Evolutionary conservation across 2,113 vertebrate species (phyloP).

Genomic region (Tringa solitaria): DNA sequence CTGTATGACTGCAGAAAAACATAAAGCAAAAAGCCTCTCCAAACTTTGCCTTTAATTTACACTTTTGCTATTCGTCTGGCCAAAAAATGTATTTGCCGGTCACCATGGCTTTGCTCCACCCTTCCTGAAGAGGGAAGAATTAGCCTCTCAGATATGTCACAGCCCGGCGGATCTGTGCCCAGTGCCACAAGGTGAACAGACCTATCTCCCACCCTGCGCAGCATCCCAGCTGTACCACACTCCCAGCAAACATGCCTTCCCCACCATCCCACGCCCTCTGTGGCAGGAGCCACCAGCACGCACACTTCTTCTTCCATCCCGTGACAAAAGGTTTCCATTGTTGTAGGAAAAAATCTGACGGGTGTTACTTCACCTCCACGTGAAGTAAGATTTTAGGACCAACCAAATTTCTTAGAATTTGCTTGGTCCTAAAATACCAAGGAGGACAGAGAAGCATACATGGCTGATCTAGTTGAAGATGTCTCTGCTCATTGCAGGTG

Average conservation of each 20-base stretch:
- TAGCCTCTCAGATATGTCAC: neutral
- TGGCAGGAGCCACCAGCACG: neutral
- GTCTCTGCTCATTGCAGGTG: neutral
- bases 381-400: neutral
- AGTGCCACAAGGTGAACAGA: neutral
- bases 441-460: neutral
- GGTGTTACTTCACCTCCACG: neutral
- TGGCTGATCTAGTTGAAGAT: neutral
- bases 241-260: neutral
- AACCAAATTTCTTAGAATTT: neutral
- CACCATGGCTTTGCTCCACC: neutral
- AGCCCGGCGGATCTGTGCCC: accelerated
- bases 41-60: neutral
- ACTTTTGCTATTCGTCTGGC: neutral
- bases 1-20: neutral
- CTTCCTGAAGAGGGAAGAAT: neutral
- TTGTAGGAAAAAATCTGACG: neutral
- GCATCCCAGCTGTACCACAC: neutral
- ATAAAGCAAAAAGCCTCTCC: neutral
- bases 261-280: accelerated
- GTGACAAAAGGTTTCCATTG: accelerated
- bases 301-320: neutral
- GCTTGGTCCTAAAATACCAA: neutral
- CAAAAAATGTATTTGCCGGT: neutral
- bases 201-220: neutral